These are phyloP conservation scores for Musca vetustissima DNA, from an alignment of 1,140 invertebrate species.

Conservation along the genomic window DNA sequence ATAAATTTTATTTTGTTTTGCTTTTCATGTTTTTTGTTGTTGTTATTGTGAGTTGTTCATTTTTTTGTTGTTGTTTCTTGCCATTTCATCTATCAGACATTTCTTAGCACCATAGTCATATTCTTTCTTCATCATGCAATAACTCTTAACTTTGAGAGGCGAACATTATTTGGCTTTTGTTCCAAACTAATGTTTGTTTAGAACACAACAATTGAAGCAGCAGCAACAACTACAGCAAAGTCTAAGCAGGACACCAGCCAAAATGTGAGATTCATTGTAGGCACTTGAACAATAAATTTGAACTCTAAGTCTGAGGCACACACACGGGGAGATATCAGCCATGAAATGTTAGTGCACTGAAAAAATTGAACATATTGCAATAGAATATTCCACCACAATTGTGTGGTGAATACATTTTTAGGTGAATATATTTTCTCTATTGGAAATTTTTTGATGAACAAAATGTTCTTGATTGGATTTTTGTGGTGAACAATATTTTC, in stretches of 20 bases:
- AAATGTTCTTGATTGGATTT: no score
- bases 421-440: no score
- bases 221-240: no score
- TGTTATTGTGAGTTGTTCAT: not conserved
- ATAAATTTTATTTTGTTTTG: slow-evolving; percentile 19
- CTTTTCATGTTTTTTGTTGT: slow-evolving; percentile 9
- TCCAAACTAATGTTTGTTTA: slow-evolving; percentile 9
- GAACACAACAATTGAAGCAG: not conserved
- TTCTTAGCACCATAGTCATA: not conserved
- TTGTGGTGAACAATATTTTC: no score
- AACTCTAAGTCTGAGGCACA: no score
- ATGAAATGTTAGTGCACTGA: no score
- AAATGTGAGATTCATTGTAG: slow-evolving; percentile 4
- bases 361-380: no score
- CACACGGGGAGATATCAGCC: no score
- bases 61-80: not conserved
- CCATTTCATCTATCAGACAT: slow-evolving; percentile 10
- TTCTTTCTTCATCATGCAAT: slow-evolving; percentile 3
- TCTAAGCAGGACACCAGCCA: not conserved
- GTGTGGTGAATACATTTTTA: no score
- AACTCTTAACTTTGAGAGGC: slow-evolving; percentile 16
- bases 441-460: no score
- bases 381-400: no score
- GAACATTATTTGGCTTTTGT: slow-evolving; percentile 15
- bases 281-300: not conserved